These are phyloP conservation scores for Hydrozoanthus tunicans DNA, from an alignment of 64 coral and sea anemone genomes.

Conservation along the genomic window DNA sequence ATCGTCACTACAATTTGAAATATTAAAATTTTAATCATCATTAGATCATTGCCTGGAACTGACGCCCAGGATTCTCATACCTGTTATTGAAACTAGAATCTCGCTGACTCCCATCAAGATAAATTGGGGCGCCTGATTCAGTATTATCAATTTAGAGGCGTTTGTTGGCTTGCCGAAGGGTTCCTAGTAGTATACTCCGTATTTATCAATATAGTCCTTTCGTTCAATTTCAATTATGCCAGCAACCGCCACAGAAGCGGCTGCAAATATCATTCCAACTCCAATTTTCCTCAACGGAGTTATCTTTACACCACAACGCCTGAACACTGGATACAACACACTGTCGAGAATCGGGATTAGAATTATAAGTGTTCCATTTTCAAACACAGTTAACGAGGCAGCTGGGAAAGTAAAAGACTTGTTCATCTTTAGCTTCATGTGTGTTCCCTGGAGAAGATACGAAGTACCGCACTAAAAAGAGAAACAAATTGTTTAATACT, in stretches of 20 bases:
- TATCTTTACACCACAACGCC: constrained; percentile 7
- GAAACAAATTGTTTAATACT: too few relatives aligned
- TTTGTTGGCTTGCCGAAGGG: constrained; percentile 50
- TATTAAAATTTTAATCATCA: too few relatives aligned
- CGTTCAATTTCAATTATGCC: neutral
- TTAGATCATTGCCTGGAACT: too few relatives aligned
- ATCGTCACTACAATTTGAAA: too few relatives aligned
- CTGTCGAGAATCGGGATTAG: neutral
- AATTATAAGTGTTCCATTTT: constrained; percentile 2
- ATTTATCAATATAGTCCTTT: constrained; percentile 21
- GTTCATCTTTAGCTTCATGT: neutral
- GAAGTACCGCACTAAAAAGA: neutral
- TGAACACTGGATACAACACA: neutral
- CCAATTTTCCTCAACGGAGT: neutral
- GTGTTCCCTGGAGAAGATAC: constrained; percentile 14
- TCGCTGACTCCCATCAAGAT: constrained; percentile 60
- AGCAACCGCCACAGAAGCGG: neutral
- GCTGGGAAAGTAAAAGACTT: neutral
- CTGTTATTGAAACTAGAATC: constrained; percentile 63
- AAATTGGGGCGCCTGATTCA: constrained; percentile 78
- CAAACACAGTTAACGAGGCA: constrained; percentile 4
- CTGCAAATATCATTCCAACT: constrained; percentile 7
- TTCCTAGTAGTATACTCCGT: constrained; percentile 35
- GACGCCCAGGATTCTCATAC: neutral
- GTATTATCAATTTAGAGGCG: constrained; percentile 63